These are phyloP conservation scores for Caradrina clavipalpis DNA, from an alignment of 2,888 invertebrate genomes.

Conservation along the genomic window DNA sequence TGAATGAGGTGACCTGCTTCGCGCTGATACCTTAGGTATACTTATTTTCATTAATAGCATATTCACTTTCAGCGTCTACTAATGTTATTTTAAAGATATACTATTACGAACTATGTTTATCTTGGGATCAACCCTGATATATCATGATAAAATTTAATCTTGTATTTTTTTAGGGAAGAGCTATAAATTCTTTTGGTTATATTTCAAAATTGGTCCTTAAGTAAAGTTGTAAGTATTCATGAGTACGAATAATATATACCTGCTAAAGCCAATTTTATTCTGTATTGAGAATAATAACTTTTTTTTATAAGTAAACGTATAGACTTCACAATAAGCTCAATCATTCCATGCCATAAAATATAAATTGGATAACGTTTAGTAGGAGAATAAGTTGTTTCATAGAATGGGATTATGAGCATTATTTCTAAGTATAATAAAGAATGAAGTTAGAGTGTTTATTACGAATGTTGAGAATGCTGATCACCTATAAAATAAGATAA, in stretches of 20 bases:
- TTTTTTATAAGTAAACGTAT: slow-evolving; percentile 12
- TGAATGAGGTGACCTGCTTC: slow-evolving; percentile 39
- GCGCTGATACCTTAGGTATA: not conserved
- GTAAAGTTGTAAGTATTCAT: too few species aligned
- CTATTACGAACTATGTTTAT: too few species aligned
- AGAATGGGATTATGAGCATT: slow-evolving; percentile 5
- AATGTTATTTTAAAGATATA: too few species aligned
- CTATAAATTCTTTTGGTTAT: too few species aligned
- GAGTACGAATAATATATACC: too few species aligned
- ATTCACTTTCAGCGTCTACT: too few species aligned
- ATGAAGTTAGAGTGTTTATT: slow-evolving; percentile 21
- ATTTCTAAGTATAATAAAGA: not conserved
- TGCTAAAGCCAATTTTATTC: not conserved
- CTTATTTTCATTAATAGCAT: too few species aligned
- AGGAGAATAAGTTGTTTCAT: slow-evolving; percentile 7
- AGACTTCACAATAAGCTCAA: slow-evolving; percentile 6
- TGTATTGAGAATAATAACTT: not conserved
- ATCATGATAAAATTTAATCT: too few species aligned
- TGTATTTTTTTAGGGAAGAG: too few species aligned
- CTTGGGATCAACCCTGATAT: too few species aligned
- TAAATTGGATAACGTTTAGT: slow-evolving; percentile 13
- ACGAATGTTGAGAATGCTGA: slow-evolving; percentile 10
- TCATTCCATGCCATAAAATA: slow-evolving; percentile 15
- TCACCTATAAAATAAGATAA: slow-evolving; percentile 5
- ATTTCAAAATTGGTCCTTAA: too few species aligned